Conservation (phyloP, 2,888 invertebrate species). For the Nemapogon koenigi region DNA sequence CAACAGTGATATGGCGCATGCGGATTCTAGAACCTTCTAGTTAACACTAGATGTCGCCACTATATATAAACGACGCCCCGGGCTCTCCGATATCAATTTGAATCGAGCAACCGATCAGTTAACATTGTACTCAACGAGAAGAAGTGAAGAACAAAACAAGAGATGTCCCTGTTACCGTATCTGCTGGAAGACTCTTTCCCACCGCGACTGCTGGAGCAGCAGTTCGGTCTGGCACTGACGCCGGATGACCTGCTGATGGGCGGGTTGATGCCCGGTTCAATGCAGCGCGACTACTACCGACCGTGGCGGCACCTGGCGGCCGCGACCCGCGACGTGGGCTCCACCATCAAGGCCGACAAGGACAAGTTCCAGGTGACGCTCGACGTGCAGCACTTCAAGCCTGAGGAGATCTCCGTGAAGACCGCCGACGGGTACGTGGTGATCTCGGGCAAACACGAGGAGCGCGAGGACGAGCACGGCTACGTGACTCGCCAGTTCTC, state of each 20-base stretch:
- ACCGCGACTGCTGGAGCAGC: conserved; percentile 31
- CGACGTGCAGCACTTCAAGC: conserved; percentile 77
- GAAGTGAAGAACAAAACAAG: conserved; percentile 1
- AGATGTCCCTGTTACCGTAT: conserved; percentile 34
- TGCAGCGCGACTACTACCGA: conserved; percentile 30
- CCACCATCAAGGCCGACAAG: conserved; percentile 57
- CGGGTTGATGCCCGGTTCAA: conserved; percentile 28
- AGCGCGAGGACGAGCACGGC: conserved; percentile 74
- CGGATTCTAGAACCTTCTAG: no score
- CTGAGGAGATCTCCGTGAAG: conserved; percentile 77
- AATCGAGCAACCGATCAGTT: no score
- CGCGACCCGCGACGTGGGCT: conserved; percentile 46
- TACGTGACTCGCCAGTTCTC: conserved; percentile 75
- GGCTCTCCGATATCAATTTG: no score
- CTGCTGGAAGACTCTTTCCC: conserved; percentile 29
- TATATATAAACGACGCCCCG: no score
- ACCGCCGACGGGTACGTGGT: conserved; percentile 71
- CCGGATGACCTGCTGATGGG: conserved; percentile 38
- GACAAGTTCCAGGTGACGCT: conserved; percentile 70
- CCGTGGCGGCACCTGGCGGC: conserved; percentile 43
- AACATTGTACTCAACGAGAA: no score
- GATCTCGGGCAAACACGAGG: conserved; percentile 78
- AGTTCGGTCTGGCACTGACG: conserved; percentile 40
- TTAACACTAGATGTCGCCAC: no score
- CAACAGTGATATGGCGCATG: no score